These are phyloP conservation scores for Sylvietta virens DNA, from an alignment of 2,113 vertebrate genomes.

Conservation along the genomic window DNA sequence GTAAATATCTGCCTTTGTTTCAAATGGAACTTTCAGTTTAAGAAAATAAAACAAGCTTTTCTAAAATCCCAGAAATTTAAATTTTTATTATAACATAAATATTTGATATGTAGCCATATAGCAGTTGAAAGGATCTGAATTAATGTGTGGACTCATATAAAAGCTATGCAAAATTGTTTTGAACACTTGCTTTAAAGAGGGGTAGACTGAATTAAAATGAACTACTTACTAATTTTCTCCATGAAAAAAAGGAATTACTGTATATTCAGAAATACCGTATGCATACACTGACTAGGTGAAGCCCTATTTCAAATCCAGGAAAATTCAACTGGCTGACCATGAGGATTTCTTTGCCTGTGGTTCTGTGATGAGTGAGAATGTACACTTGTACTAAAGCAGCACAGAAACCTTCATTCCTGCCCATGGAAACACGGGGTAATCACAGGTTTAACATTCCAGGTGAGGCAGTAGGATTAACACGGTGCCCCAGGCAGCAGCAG, in stretches of 20 bases:
- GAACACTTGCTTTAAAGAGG: neutral
- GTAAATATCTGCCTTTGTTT: neutral
- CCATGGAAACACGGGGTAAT: neutral
- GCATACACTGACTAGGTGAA: neutral
- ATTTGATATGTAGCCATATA: neutral
- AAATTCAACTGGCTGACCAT: neutral
- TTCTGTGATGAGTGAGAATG: neutral
- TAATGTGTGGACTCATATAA: neutral
- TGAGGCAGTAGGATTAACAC: neutral
- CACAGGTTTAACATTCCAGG: neutral
- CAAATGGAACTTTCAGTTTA: neutral
- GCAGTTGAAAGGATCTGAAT: neutral
- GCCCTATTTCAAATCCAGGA: neutral
- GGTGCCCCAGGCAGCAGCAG: accelerated
- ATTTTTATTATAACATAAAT: neutral
- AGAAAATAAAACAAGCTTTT: neutral
- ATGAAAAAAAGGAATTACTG: neutral
- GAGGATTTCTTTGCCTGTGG: neutral
- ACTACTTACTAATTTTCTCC: neutral
- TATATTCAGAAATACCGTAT: neutral
- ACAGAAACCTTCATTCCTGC: neutral
- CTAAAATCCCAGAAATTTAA: neutral
- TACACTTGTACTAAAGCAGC: neutral
- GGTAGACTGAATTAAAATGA: neutral
- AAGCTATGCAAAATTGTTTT: neutral